Evolutionary conservation across 2,113 vertebrate species (phyloP).

Genomic region (Otis tarda): DNA sequence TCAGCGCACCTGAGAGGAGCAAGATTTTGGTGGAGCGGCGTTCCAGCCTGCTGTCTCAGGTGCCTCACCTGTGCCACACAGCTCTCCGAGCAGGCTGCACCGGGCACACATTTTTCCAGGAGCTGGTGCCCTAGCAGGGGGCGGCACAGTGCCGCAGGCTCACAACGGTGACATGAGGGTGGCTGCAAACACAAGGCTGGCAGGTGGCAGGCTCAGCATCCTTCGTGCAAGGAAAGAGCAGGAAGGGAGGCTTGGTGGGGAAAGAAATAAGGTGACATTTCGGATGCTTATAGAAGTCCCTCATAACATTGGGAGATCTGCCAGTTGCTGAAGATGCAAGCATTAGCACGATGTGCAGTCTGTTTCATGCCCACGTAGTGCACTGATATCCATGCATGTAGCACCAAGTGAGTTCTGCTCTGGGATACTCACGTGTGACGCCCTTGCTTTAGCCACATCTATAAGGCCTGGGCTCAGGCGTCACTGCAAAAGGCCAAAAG

Average conservation of each 20-base stretch:
- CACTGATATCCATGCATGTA: neutral
- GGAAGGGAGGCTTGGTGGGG: neutral
- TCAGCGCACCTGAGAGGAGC: neutral
- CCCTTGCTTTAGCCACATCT: conserved; percentile 35
- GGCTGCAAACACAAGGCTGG: neutral
- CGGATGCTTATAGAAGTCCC: neutral
- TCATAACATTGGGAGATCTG: neutral
- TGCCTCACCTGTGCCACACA: neutral
- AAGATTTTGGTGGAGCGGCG: neutral
- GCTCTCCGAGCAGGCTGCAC: neutral
- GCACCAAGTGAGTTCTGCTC: neutral
- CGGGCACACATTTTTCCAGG: neutral
- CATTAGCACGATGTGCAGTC: neutral
- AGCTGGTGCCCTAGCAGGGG: neutral
- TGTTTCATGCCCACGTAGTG: neutral
- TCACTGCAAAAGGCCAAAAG: conserved; percentile 36
- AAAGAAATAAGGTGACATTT: neutral
- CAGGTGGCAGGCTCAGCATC: neutral
- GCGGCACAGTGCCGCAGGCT: rapidly evolving
- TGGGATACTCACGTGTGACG: neutral
- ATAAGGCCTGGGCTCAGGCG: neutral
- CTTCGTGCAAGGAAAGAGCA: neutral
- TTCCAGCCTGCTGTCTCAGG: neutral
- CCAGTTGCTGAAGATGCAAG: neutral
- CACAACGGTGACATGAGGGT: rapidly evolving